A percentile compares a stretch with the other conserved stretches of the same genome.
Conservation (phyloP, 2,888 invertebrate genomes). For the Ophion ventricosus region DNA sequence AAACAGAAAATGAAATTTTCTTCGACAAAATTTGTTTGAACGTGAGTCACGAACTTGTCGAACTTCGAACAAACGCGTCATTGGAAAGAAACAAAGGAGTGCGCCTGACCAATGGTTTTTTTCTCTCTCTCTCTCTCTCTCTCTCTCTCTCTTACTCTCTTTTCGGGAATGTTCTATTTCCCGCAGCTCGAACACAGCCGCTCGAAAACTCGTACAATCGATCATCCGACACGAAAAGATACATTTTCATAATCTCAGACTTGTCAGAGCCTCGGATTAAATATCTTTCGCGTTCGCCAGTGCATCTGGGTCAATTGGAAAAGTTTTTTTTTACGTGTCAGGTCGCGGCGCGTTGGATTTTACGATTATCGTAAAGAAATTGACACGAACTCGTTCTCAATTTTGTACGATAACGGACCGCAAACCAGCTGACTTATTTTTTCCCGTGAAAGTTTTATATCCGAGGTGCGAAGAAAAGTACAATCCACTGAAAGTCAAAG, state of each 20-base stretch:
- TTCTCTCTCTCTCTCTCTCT: background rate
- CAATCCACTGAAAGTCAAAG: background rate
- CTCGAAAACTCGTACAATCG: constrained; percentile 19
- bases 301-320: constrained; percentile 43
- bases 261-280: constrained; percentile 11
- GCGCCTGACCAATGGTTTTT: constrained; percentile 22
- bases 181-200: constrained; percentile 18
- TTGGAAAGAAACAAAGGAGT: constrained; percentile 16
- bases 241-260: constrained; percentile 11
- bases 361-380: background rate
- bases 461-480: background rate
- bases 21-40: background rate
- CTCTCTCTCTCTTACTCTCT: background rate
- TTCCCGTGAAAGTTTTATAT: background rate
- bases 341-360: constrained; percentile 8
- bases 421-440: background rate
- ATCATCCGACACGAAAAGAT: constrained; percentile 13
- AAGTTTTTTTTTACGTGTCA: constrained; percentile 25
- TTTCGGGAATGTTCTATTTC: background rate
- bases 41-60: constrained; percentile 18
- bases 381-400: background rate
- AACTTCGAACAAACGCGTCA: constrained; percentile 37
- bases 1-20: background rate
- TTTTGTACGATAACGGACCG: background rate
- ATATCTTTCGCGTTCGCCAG: constrained; percentile 5